Evolutionary conservation across 2,113 vertebrate species (phyloP), one percentile per base, ranked within the genome.

Genomic region (Sceloporus undulatus): DNA sequence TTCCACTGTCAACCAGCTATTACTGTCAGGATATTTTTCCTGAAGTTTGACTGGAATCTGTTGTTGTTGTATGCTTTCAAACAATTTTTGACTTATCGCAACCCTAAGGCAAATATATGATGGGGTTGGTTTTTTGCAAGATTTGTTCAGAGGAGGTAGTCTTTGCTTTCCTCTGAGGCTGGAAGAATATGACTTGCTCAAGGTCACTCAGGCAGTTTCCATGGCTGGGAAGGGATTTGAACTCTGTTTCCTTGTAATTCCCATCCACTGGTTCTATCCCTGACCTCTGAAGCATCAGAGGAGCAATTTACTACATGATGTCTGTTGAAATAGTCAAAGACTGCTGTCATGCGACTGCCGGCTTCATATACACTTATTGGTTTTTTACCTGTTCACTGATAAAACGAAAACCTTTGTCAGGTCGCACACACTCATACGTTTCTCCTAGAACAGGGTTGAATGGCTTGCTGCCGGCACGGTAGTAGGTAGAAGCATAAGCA

Each of bases 401-500:
- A 95, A 97, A 99, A 42, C 94, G 96, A 96, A 99, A 99, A 73
- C 98, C 98, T 0, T 97, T 92, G 90, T 99, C 98, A 0, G 98
- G 97, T 81, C 98, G 94, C 84, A 97, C 90, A 7, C 95, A 98
- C 94, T 99, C 98, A 0, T 97, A 99, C 0, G 98, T 99, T 96
- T 99, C 98, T 14, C 98, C 98, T 73, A 99, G 96, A 86, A 99
- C 97, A 0, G 98, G 98, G 95, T 99, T 99, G 95, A 99, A 99
- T 73, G 98, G 98, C 87, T 99, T 99, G 95, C 98, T 98, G 88
- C 97, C 96, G 10, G 98, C 96, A 29, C 98, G 97, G 97, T 98
- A 98, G 71, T 97, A 97, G 0, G 98, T 98, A 95, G 98, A 98
- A 54, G 98, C 98, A 23, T 99, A 99, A 88, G 98, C 98, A 0